These are phyloP conservation scores for Brevipalpus yothersi DNA, from an alignment of 1,140 invertebrate species.

Conservation along the genomic window DNA sequence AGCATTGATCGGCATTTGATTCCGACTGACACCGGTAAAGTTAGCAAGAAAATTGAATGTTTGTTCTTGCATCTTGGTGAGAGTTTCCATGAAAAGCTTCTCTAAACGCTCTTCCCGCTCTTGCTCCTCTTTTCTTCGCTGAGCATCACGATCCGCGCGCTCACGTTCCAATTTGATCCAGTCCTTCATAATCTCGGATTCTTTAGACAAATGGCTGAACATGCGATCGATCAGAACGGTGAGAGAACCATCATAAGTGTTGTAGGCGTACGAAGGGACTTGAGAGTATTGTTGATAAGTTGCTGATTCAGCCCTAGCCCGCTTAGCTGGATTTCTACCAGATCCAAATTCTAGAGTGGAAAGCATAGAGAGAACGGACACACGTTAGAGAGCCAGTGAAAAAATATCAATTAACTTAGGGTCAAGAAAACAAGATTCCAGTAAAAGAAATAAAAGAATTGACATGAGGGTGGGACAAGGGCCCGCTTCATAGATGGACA, in stretches of 20 bases:
- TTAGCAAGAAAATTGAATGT: conserved; percentile 2
- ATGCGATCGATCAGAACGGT: conserved; percentile 11
- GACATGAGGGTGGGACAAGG: no score
- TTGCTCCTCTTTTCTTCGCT: conserved; percentile 7
- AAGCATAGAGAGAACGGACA: background rate
- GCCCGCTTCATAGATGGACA: no score
- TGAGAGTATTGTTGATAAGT: background rate
- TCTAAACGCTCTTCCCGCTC: conserved; percentile 9
- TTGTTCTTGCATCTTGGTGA: conserved; percentile 8
- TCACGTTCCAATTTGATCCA: conserved; percentile 10
- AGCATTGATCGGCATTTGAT: no score
- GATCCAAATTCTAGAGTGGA: background rate
- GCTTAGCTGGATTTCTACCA: no score
- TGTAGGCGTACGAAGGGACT: background rate
- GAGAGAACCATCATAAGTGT: background rate
- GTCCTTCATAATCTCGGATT: conserved; percentile 10
- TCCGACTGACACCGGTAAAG: background rate
- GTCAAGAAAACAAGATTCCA: no score
- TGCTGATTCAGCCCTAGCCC: background rate
- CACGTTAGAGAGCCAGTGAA: no score
- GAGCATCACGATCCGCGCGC: conserved; percentile 5
- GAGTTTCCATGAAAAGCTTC: conserved; percentile 2
- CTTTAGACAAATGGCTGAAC: conserved; percentile 9
- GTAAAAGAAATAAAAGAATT: no score
- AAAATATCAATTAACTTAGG: no score